Percentiles rank a stretch among this genome's conserved stretches.
phyloP scores from a whole-genome alignment of 2,113 vertebrate species.

The Chloropsis cyanopogon region DNA sequence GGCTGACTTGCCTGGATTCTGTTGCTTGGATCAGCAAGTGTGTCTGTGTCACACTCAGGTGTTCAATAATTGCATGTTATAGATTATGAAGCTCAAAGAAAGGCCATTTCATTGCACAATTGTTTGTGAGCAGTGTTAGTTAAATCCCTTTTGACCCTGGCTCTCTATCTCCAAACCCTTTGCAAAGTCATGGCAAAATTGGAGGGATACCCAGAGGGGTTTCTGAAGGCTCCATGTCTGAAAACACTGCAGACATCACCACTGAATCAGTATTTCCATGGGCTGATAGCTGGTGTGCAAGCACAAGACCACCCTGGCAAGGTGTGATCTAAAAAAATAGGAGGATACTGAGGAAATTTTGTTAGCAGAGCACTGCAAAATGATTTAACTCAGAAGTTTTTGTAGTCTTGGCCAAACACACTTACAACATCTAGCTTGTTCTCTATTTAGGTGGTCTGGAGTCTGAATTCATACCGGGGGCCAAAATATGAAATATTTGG shows the following conservation, averaged over 20 bases:
- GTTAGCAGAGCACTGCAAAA: not conserved
- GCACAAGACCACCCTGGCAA: constrained; percentile 11
- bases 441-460: constrained; percentile 63
- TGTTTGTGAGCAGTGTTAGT: not conserved
- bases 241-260: not conserved
- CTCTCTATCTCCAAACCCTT: not conserved
- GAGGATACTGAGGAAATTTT: not conserved
- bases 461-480: not conserved
- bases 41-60: not conserved
- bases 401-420: constrained; percentile 7
- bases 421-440: not conserved
- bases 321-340: not conserved
- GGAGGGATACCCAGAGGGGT: rapidly evolving
- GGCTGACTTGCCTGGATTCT: not conserved
- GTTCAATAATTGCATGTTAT: not conserved
- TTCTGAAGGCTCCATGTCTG: not conserved
- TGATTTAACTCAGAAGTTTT: constrained; percentile 10
- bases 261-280: not conserved
- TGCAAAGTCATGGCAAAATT: not conserved
- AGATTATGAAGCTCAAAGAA: not conserved
- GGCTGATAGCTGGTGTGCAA: not conserved
- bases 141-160: not conserved
- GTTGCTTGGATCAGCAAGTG: not conserved
- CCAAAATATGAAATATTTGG: constrained; percentile 55
- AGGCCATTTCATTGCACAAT: not conserved